Evolutionary conservation across 2,797 vertebrate species (phyloP).

Genomic region (Tenualosa thibaudeaui): DNA sequence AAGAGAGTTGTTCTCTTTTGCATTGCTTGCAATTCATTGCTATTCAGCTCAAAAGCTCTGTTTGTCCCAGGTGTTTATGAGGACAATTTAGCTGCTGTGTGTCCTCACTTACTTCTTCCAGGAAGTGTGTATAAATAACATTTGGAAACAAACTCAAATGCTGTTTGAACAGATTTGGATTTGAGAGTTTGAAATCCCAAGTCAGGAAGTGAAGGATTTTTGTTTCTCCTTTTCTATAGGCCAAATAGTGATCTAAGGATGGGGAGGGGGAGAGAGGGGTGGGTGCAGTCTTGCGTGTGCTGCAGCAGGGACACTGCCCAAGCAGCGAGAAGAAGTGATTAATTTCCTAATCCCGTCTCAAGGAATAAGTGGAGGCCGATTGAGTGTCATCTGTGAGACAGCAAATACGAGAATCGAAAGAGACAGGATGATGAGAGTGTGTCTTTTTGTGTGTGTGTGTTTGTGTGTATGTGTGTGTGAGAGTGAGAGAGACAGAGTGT

Average conservation of each 20-base stretch:
- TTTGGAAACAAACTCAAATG: not conserved
- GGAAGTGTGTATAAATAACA: not conserved
- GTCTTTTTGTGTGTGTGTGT: not conserved
- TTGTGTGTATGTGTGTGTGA: constrained; percentile 1
- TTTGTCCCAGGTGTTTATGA: not conserved
- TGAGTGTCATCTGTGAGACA: not conserved
- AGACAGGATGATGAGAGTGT: not conserved
- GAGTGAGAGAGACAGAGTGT: no score
- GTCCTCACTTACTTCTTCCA: not conserved
- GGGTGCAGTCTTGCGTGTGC: not conserved
- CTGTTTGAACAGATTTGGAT: not conserved
- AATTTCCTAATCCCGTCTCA: not conserved
- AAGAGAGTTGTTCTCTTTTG: no score
- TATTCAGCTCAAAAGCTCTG: no score
- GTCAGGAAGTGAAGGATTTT: not conserved
- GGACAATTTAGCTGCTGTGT: not conserved
- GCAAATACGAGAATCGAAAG: not conserved
- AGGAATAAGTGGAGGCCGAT: not conserved
- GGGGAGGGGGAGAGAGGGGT: not conserved
- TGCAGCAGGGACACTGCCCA: not conserved
- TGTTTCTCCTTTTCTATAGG: not conserved
- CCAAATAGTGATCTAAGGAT: not conserved
- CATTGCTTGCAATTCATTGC: no score
- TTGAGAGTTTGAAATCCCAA: not conserved
- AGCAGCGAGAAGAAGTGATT: not conserved